Evolutionary conservation across 2,797 vertebrate genomes (phyloP).

Genomic region (Hipposideros larvatus): DNA sequence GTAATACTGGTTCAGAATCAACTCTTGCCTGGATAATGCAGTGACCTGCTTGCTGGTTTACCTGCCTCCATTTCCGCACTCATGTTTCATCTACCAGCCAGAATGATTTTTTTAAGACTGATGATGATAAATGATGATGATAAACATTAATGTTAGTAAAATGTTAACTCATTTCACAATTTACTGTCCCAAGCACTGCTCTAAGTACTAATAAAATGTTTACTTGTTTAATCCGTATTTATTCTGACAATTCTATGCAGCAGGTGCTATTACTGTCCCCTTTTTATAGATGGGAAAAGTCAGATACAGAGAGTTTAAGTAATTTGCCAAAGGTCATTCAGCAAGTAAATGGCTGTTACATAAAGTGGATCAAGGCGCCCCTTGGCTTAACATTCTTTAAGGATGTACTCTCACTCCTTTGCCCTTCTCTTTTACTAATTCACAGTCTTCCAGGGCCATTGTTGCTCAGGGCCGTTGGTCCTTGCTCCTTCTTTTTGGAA

Average conservation of each 20-base stretch:
- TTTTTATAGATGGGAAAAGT: background rate
- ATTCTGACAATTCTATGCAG: background rate
- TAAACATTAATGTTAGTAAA: background rate
- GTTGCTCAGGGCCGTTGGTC: background rate
- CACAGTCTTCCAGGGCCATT: background rate
- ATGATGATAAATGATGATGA: background rate
- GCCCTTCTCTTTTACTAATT: background rate
- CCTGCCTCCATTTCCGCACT: background rate
- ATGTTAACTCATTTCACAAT: background rate
- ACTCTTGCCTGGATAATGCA: background rate
- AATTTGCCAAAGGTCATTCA: background rate
- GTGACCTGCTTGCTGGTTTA: background rate
- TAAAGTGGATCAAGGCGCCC: background rate
- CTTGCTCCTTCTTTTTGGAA: background rate
- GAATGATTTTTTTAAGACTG: background rate
- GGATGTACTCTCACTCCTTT: background rate
- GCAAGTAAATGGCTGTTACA: background rate
- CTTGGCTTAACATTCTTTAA: background rate
- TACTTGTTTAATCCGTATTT: background rate
- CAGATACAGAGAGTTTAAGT: background rate
- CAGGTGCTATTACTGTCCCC: background rate
- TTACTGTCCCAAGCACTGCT: background rate
- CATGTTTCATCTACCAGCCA: background rate
- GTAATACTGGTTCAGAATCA: background rate
- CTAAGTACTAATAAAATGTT: background rate